Conservation (phyloP, 2,888 invertebrate genomes). For the Mactromeris polynyma region DNA sequence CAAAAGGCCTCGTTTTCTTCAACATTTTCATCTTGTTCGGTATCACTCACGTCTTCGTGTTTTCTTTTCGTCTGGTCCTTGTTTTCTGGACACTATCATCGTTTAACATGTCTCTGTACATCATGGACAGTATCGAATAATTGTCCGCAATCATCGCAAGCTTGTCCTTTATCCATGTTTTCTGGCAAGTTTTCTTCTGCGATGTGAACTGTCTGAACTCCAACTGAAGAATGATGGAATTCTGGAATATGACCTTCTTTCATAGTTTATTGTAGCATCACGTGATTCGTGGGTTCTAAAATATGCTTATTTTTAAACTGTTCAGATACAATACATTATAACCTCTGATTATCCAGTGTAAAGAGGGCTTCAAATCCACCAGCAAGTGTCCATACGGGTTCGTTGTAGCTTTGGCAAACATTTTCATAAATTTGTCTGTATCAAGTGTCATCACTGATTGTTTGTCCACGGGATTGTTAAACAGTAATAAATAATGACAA, state of each 20-base stretch:
- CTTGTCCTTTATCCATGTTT: constrained; percentile 21
- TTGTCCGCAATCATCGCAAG: constrained; percentile 45
- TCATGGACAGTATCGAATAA: constrained; percentile 19
- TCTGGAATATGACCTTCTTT: not conserved
- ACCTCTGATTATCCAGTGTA: constrained; percentile 35
- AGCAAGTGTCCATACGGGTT: constrained; percentile 33
- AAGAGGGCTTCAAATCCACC: constrained; percentile 38
- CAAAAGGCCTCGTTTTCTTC: constrained; percentile 34
- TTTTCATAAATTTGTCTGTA: constrained; percentile 23
- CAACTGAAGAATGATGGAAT: constrained; percentile 18
- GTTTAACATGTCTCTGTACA: constrained; percentile 41
- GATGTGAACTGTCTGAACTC: constrained; percentile 26
- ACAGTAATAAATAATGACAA: constrained; percentile 22
- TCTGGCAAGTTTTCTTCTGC: not conserved
- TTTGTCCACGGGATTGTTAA: constrained; percentile 32
- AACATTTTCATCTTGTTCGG: constrained; percentile 24
- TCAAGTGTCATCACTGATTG: constrained; percentile 31
- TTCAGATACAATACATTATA: constrained; percentile 9
- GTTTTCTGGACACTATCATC: constrained; percentile 35
- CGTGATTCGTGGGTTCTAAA: constrained; percentile 9
- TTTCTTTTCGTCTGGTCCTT: constrained; percentile 14
- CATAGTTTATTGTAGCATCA: constrained; percentile 8
- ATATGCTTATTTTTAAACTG: not conserved
- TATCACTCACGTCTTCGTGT: constrained; percentile 27
- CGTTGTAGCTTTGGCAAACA: constrained; percentile 38